phyloP scores from a whole-genome alignment of 2,888 invertebrate genomes.

The Tiphia femorata region DNA sequence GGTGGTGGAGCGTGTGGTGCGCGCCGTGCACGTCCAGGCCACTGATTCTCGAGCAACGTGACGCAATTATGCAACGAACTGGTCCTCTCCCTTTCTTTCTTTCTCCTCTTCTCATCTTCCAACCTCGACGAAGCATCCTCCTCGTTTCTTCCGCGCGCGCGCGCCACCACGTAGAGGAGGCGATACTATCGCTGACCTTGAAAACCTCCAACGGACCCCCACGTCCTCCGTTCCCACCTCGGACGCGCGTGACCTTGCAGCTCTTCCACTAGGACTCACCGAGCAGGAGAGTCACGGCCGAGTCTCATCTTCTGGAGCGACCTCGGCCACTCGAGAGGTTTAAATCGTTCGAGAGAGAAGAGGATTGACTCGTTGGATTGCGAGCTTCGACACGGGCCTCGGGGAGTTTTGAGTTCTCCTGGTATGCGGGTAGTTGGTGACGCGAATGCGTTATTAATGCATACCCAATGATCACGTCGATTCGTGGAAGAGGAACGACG shows the following conservation, averaged over 20 bases:
- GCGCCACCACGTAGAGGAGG: too few relatives aligned
- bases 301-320: constrained; percentile 15
- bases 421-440: too few relatives aligned
- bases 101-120: not conserved
- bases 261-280: constrained; percentile 5
- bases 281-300: constrained; percentile 35
- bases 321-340: constrained; percentile 14
- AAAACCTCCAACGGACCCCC: constrained; percentile 34
- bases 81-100: constrained; percentile 10
- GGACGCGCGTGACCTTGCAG: constrained; percentile 45
- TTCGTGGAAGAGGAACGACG: too few relatives aligned
- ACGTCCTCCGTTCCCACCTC: too few relatives aligned
- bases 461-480: too few relatives aligned
- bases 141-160: too few relatives aligned
- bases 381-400: too few relatives aligned
- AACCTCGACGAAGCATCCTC: too few relatives aligned
- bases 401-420: too few relatives aligned
- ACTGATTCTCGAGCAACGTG: constrained; percentile 49
- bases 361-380: too few relatives aligned
- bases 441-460: too few relatives aligned
- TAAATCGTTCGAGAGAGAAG: constrained; percentile 8
- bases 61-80: constrained; percentile 50
- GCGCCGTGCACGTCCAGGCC: constrained; percentile 31
- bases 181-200: constrained; percentile 48
- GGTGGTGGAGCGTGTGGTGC: too few relatives aligned